Evolutionary conservation across 2,113 vertebrate species (phyloP).

Genomic region (Oryzias woworae): DNA sequence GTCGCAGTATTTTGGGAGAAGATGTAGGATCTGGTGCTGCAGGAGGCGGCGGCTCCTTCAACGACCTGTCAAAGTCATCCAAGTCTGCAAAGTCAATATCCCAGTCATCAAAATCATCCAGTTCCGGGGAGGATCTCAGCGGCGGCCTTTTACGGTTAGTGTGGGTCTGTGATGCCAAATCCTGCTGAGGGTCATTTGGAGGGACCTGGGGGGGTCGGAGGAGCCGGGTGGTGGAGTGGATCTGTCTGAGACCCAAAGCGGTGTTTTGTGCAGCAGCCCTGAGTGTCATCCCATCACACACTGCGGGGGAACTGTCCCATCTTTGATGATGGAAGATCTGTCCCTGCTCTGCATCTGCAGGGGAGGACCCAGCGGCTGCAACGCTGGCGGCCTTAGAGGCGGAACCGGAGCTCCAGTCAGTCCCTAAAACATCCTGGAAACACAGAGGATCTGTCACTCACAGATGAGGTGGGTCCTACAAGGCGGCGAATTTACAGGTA

Average conservation of each 20-base stretch:
- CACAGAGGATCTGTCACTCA: slow-evolving; percentile 1
- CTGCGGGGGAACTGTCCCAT: slow-evolving; percentile 18
- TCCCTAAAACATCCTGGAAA: slow-evolving; percentile 72
- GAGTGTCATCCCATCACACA: slow-evolving; percentile 11
- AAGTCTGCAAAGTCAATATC: slow-evolving; percentile 78
- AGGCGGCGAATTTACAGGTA: slow-evolving; percentile 1
- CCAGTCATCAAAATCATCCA: slow-evolving; percentile 81
- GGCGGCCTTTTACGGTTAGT: not conserved
- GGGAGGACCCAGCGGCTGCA: slow-evolving; percentile 46
- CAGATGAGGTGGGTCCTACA: not conserved
- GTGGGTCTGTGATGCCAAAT: slow-evolving; percentile 10
- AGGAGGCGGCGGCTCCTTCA: slow-evolving; percentile 8
- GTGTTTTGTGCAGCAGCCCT: slow-evolving; percentile 36
- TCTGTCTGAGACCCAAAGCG: slow-evolving; percentile 37
- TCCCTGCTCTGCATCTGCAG: slow-evolving; percentile 24
- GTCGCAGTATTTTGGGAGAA: slow-evolving; percentile 55
- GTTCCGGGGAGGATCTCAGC: slow-evolving; percentile 15
- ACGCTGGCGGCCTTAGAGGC: slow-evolving; percentile 32
- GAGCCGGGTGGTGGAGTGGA: slow-evolving; percentile 28
- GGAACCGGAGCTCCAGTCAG: slow-evolving; percentile 66
- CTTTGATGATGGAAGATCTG: slow-evolving; percentile 23
- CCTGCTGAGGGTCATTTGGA: not conserved
- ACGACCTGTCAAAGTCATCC: slow-evolving; percentile 64
- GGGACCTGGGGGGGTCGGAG: not conserved
- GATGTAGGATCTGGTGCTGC: slow-evolving; percentile 6